Conservation (phyloP, 2,888 invertebrate species). For the Nebria salina region DNA sequence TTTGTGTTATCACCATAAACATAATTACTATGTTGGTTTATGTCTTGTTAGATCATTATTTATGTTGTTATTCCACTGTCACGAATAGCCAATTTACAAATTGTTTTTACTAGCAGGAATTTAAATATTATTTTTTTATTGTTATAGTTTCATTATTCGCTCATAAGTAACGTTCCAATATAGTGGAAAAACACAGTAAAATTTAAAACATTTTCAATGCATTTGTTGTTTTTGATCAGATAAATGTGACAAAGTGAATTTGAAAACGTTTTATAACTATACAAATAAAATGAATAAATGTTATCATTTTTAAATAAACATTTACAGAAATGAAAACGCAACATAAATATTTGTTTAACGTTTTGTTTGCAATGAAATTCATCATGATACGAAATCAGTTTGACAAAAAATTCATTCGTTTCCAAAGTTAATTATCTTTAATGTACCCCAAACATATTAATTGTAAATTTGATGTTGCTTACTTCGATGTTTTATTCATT, state of each 20-base stretch:
- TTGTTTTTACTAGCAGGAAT: background rate
- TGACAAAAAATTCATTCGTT: constrained; percentile 28
- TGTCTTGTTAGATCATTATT: constrained; percentile 31
- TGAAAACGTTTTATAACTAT: constrained; percentile 7
- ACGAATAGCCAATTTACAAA: constrained; percentile 33
- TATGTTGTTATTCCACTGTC: constrained; percentile 26
- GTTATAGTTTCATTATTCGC: background rate
- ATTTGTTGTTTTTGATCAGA: constrained; percentile 5
- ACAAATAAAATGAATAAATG: background rate
- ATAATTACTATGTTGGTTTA: constrained; percentile 35
- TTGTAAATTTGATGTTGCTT: background rate
- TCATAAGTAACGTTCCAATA: background rate
- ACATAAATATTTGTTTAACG: constrained; percentile 20
- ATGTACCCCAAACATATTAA: background rate
- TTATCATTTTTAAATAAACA: constrained; percentile 33
- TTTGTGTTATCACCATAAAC: constrained; percentile 15
- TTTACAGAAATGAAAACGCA: constrained; percentile 30
- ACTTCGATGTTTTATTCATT: background rate
- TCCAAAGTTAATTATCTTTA: constrained; percentile 8
- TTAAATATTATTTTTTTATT: background rate
- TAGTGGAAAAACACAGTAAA: background rate
- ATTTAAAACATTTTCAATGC: background rate
- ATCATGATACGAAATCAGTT: constrained; percentile 24
- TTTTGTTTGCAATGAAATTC: constrained; percentile 7
- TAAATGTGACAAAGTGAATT: constrained; percentile 20